Percentiles rank a stretch among this genome's conserved stretches.
These are phyloP conservation scores for Lindbergichthys nudifrons DNA, from an alignment of 2,797 vertebrate species.

Conservation along the genomic window DNA sequence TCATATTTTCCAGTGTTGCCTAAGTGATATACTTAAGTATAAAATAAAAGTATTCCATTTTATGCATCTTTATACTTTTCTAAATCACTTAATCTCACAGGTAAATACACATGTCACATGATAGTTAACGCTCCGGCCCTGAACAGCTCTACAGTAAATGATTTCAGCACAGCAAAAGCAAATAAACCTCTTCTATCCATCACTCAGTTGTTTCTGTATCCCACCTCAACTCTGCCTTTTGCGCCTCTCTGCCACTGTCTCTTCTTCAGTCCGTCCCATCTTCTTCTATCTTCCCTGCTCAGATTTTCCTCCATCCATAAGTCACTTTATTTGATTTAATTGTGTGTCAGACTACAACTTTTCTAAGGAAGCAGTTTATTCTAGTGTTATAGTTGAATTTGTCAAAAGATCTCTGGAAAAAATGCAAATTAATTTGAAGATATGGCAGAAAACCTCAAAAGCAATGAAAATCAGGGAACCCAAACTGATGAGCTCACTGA, in stretches of 20 bases:
- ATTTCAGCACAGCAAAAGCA: conserved; percentile 74
- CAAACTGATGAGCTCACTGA: not conserved
- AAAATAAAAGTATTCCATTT: no score
- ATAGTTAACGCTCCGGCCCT: no score
- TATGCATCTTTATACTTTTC: no score
- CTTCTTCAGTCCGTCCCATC: not conserved
- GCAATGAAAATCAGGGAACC: not conserved
- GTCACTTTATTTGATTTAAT: conserved; percentile 2
- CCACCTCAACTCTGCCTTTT: conserved; percentile 44
- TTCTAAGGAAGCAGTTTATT: conserved; percentile 1
- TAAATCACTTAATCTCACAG: no score
- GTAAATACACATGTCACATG: no score
- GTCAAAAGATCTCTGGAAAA: not conserved
- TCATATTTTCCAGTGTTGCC: no score
- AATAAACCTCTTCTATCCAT: conserved; percentile 68
- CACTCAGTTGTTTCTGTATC: conserved; percentile 36
- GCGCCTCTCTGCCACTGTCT: conserved; percentile 6
- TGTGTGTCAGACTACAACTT: not conserved
- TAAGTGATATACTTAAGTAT: no score
- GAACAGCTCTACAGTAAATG: conserved; percentile 54
- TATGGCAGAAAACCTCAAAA: not conserved
- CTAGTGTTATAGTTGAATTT: not conserved
- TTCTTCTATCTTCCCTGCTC: not conserved
- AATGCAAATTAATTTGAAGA: conserved; percentile 7
- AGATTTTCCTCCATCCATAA: conserved; percentile 11